Conservation (phyloP, 2,113 vertebrate genomes). For the Corythaeola cristata region DNA sequence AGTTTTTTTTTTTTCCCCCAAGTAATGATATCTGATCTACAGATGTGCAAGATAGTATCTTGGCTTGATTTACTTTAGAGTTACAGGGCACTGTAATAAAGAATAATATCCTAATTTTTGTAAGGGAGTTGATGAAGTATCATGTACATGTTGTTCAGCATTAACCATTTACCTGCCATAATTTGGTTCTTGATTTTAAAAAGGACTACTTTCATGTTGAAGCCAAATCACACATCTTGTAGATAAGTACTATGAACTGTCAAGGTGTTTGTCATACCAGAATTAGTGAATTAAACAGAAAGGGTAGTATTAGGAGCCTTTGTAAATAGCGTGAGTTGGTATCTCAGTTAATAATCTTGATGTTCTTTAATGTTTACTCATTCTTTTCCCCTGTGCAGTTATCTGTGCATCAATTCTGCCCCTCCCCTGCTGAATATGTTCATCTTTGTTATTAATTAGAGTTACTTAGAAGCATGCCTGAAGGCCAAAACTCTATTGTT, state of each 20-base stretch:
- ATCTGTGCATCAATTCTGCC: background rate
- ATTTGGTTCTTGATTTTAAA: background rate
- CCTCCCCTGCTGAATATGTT: background rate
- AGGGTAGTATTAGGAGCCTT: background rate
- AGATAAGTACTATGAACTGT: background rate
- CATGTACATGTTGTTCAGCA: background rate
- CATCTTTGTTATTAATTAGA: background rate
- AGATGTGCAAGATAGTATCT: conserved; percentile 26
- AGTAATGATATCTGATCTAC: conserved; percentile 43
- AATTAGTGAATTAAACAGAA: background rate
- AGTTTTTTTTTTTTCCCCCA: background rate
- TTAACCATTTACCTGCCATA: conserved; percentile 13
- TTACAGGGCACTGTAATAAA: conserved; percentile 38
- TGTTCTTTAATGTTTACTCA: background rate
- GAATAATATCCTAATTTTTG: conserved; percentile 50
- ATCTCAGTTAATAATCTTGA: background rate
- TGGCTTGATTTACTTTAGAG: conserved; percentile 51
- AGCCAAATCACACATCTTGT: background rate
- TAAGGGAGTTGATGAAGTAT: background rate
- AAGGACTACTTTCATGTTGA: background rate
- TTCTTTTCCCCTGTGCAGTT: background rate
- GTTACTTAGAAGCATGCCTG: background rate
- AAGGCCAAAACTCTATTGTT: background rate
- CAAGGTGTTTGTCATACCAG: background rate
- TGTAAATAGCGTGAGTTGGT: background rate